These are phyloP conservation scores for Sparidentex hasta DNA, from an alignment of 2,797 vertebrate species.

Conservation along the genomic window DNA sequence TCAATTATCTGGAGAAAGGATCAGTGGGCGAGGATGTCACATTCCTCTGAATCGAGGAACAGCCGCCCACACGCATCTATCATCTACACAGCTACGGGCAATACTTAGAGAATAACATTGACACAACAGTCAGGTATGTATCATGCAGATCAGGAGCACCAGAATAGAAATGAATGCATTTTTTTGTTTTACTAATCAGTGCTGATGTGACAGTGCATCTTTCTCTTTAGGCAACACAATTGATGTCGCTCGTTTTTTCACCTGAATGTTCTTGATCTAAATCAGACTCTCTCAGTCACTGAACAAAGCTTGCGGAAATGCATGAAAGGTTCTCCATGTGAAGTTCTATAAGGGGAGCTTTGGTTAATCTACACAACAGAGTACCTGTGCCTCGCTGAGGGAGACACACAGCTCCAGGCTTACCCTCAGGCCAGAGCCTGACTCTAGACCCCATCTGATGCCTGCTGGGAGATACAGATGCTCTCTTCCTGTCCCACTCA, in stretches of 20 bases:
- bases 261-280: conserved; percentile 45
- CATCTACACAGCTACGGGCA: conserved; percentile 71
- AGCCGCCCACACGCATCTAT: conserved; percentile 77
- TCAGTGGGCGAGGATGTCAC: conserved; percentile 62
- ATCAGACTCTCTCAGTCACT: conserved; percentile 42
- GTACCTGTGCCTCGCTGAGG: conserved; percentile 38
- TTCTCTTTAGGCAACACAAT: conserved; percentile 46
- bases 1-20: conserved; percentile 78
- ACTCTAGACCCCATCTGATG: conserved; percentile 46
- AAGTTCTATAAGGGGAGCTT: conserved; percentile 41
- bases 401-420: conserved; percentile 69
- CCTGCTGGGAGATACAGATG: conserved; percentile 55
- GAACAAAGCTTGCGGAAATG: conserved; percentile 39
- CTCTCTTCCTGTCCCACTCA: conserved; percentile 28
- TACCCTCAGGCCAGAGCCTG: conserved; percentile 62
- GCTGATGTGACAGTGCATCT: conserved; percentile 35
- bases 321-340: conserved; percentile 23
- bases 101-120: conserved; percentile 65
- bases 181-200: conserved; percentile 69
- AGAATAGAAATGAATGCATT: conserved; percentile 70
- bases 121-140: conserved; percentile 60
- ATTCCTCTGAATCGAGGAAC: conserved; percentile 69
- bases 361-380: conserved; percentile 54
- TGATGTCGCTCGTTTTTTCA: conserved; percentile 44
- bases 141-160: conserved; percentile 61